Evolutionary conservation across 2,888 invertebrate genomes (phyloP).

Genomic region (Timema cristinae): DNA sequence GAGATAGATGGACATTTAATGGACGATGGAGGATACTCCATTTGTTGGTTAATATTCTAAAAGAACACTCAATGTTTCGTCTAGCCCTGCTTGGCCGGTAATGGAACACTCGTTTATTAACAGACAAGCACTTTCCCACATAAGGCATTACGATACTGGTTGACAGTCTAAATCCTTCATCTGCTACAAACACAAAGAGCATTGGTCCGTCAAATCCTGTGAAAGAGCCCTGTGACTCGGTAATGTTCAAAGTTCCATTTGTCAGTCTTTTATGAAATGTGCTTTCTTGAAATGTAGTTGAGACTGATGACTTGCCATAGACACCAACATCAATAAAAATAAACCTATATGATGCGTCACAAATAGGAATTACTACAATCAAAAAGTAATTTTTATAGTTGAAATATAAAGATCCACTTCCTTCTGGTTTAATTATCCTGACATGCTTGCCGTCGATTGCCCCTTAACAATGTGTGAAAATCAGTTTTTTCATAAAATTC

Average conservation of each 20-base stretch:
- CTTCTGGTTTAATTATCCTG: too few species aligned
- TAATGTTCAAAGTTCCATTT: neutral
- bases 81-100: too few species aligned
- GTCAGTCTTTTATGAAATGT: neutral
- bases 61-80: too few species aligned
- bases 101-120: too few species aligned
- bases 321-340: neutral
- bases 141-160: too few species aligned
- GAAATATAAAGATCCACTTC: neutral
- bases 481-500: neutral
- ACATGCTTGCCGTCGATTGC: neutral
- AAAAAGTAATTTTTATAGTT: neutral
- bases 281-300: neutral
- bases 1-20: too few species aligned
- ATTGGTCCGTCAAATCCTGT: neutral
- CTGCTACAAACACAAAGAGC: neutral
- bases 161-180: too few species aligned
- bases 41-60: too few species aligned
- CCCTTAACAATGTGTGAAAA: neutral
- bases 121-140: too few species aligned
- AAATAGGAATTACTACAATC: neutral
- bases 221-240: neutral
- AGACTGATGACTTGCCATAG: neutral
- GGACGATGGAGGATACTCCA: too few species aligned
- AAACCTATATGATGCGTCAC: neutral